These are phyloP conservation scores for Strigamia crassipes DNA, from an alignment of 2,888 invertebrate genomes.

Conservation along the genomic window DNA sequence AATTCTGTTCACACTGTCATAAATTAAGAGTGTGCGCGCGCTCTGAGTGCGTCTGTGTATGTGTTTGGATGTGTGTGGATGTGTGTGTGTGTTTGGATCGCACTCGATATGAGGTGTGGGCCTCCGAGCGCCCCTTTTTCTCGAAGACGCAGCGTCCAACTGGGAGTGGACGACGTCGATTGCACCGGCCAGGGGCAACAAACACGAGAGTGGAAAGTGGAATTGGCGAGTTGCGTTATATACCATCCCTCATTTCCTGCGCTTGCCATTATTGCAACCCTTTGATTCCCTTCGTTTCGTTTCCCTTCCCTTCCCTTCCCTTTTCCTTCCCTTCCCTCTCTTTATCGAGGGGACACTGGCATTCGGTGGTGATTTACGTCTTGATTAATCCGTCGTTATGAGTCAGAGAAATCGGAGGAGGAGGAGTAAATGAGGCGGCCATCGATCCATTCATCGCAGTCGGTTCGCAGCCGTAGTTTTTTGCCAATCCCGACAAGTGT, in stretches of 20 bases:
- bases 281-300: neutral
- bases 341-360: conserved; percentile 42
- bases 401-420: conserved; percentile 45
- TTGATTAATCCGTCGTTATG: conserved; percentile 48
- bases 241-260: conserved; percentile 2
- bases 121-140: conserved; percentile 17
- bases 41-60: neutral
- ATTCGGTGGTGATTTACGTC: conserved; percentile 44
- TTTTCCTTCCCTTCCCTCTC: neutral
- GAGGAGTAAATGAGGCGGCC: conserved; percentile 24
- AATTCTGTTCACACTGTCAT: conserved; percentile 39
- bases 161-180: conserved; percentile 8
- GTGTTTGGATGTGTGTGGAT: neutral
- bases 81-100: neutral
- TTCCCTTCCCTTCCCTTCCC: neutral
- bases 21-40: conserved; percentile 32
- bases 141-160: conserved; percentile 5
- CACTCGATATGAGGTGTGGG: conserved; percentile 27
- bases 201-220: neutral
- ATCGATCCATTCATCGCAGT: conserved; percentile 13
- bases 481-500: conserved; percentile 33
- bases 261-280: neutral
- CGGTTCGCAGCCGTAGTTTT: neutral
- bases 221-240: neutral
- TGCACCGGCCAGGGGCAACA: too few species aligned